phyloP scores from a whole-genome alignment of 2,888 invertebrate genomes.

The Hofmannophila pseudospretella region DNA sequence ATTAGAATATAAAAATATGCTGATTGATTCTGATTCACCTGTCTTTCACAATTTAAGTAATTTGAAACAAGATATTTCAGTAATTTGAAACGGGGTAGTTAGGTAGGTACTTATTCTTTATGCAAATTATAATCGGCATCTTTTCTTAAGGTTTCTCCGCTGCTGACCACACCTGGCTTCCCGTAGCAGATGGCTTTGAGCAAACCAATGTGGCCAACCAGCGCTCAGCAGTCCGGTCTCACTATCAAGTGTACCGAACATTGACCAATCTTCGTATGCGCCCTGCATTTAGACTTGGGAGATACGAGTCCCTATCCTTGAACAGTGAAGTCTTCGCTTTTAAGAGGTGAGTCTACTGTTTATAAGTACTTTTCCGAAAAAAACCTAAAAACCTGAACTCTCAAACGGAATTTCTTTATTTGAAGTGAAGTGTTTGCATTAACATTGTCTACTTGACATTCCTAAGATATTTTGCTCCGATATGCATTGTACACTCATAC shows the following conservation, averaged over 20 bases:
- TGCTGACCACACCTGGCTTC: slow-evolving; percentile 79
- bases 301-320: slow-evolving; percentile 68
- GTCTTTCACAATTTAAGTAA: no score
- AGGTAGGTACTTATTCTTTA: no score
- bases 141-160: slow-evolving; percentile 77
- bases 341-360: slow-evolving; percentile 63
- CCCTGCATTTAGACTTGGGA: slow-evolving; percentile 71
- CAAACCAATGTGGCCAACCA: slow-evolving; percentile 77
- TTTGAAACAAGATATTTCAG: no score
- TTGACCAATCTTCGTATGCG: slow-evolving; percentile 74
- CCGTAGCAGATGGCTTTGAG: slow-evolving; percentile 79
- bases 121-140: no score
- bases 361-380: no score
- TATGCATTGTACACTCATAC: neutral
- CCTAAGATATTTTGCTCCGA: neutral
- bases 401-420: neutral
- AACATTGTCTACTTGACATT: neutral
- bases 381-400: no score
- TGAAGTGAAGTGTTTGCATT: neutral
- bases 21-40: no score
- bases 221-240: slow-evolving; percentile 64
- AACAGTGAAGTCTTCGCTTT: slow-evolving; percentile 74
- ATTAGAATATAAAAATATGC: no score
- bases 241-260: slow-evolving; percentile 71
- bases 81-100: no score